Base-by-base conservation (phyloP, 2,113 vertebrate genomes). In the Oenanthe melanoleuca region DNA sequence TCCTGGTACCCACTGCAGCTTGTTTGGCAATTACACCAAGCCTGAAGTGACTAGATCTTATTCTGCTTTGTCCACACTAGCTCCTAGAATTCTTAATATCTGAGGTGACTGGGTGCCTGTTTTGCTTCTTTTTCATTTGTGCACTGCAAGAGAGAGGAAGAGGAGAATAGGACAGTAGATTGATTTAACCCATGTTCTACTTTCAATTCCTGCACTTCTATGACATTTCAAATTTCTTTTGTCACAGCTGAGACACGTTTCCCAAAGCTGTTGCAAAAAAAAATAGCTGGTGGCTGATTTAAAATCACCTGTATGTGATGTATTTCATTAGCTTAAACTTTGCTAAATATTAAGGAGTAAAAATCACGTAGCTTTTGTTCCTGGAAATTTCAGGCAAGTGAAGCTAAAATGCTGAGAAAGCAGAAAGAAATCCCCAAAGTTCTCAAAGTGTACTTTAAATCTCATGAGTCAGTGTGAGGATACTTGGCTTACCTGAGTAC, bases 341-440 rank as follows among this genome's bases (percentile, higher is more conserved):
- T 83, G 23, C 18, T 57, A 70, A 89, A 79, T 65, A 60, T 40
- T 26, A 60, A 64, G 60, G 37, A 53, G 15, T 49, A 80, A 77
- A 69, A 82, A 42, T 64, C 55, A 37, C 3, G 1, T 57, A 33
- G 50, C 4, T 88, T 83, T 80, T 73, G n/a, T 88, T 49, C 14
- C 49, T 72, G 45, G 9, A 90, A 92, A 66, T 70, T 90, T 88
- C 45, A 93, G 33, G 23, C 7, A 34, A 61, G 25, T 1, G 66
- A 75, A 67, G 6, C n/a, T 69, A 42, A 65, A 94, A 21, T 75
- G 75, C 56, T 93, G 86, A 96, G 80, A 71, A 91, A 84, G 93
- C 71, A 93, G 60, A 89, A 85, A 82, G 33, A 77, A 86, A 92
- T 77, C 33, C 67, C 67, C 8, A 37, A 80, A 92, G 12, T n/a